Conservation (phyloP, 2,888 invertebrate species). For the Kuschelorhynchus macadamiae region DNA sequence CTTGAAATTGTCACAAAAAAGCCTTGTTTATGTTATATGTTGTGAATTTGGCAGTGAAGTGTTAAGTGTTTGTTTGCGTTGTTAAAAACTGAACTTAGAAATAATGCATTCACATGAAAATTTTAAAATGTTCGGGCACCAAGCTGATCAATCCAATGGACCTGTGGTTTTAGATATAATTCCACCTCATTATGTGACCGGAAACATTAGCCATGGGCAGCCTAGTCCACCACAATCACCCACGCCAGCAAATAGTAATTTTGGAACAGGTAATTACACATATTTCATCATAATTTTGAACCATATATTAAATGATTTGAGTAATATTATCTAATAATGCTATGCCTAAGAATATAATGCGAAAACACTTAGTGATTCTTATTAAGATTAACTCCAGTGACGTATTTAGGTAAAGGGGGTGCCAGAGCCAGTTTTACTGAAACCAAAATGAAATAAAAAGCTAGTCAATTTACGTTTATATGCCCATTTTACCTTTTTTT, state of each 20-base stretch:
- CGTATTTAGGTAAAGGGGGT: no score
- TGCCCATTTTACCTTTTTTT: no score
- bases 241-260: slow-evolving; percentile 60
- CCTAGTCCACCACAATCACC: slow-evolving; percentile 71
- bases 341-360: no score
- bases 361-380: no score
- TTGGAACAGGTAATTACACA: slow-evolving; percentile 64
- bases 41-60: slow-evolving; percentile 15
- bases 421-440: no score
- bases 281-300: no score
- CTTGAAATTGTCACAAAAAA: background rate
- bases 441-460: no score
- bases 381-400: no score
- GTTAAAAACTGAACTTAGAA: background rate
- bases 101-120: slow-evolving; percentile 54
- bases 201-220: slow-evolving; percentile 60
- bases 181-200: slow-evolving; percentile 70
- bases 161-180: slow-evolving; percentile 75
- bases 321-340: no score
- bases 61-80: slow-evolving; percentile 14
- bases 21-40: background rate
- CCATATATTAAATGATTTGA: no score
- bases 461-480: no score
- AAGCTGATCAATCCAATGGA: slow-evolving; percentile 61
- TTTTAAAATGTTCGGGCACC: slow-evolving; percentile 54